A percentile compares a stretch with the other conserved stretches of the same genome.
These are phyloP conservation scores for Festucalex cinctus DNA, from an alignment of 2,113 vertebrate genomes.

Conservation along the genomic window DNA sequence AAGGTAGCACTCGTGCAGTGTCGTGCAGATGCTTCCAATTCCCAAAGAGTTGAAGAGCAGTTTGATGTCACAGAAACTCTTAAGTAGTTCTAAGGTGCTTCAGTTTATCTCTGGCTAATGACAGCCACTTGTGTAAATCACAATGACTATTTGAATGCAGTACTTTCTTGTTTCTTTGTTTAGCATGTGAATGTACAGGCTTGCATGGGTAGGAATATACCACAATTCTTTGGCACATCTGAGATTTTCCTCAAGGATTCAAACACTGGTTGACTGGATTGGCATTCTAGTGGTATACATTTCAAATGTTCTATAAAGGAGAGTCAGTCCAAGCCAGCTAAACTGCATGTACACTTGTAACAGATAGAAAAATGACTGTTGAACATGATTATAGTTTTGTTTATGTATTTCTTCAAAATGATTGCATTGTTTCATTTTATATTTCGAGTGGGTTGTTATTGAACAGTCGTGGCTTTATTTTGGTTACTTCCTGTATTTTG, in stretches of 20 bases:
- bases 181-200: not conserved
- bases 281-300: too few relatives aligned
- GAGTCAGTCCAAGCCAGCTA: too few relatives aligned
- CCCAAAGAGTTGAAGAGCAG: not conserved
- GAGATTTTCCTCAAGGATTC: not conserved
- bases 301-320: too few relatives aligned
- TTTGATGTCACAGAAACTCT: slow-evolving; percentile 1
- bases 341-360: too few relatives aligned
- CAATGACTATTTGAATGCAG: not conserved
- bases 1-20: not conserved
- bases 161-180: not conserved
- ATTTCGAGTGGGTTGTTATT: too few relatives aligned
- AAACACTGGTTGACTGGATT: too few relatives aligned
- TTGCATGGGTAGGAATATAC: not conserved
- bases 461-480: too few relatives aligned
- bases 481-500: too few relatives aligned
- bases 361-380: too few relatives aligned
- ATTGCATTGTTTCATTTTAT: too few relatives aligned
- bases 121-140: not conserved
- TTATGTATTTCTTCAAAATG: too few relatives aligned
- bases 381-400: too few relatives aligned
- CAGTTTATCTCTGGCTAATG: not conserved
- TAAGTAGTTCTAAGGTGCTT: not conserved
- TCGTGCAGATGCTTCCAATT: not conserved
- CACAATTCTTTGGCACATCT: not conserved